A percentile compares a stretch with the other conserved stretches of the same genome.
These are phyloP conservation scores for Heterotis niloticus DNA, from an alignment of 2,113 vertebrate species.

Conservation along the genomic window DNA sequence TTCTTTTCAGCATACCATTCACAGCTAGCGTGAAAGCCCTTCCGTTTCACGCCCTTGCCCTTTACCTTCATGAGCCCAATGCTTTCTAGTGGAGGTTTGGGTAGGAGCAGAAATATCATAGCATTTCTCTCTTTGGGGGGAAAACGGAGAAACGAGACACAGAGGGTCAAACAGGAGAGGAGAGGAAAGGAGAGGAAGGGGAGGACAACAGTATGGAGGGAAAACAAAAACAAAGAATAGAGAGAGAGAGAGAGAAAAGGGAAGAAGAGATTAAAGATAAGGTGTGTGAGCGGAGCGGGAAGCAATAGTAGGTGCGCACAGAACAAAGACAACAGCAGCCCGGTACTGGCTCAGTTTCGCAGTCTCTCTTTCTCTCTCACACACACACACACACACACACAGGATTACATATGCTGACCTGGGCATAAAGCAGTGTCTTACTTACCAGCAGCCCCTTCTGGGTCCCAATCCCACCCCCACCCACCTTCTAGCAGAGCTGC, in stretches of 20 bases:
- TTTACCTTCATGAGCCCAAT: conserved; percentile 86
- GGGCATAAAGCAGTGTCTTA: background rate
- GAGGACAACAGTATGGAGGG: conserved; percentile 33
- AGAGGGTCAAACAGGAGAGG: conserved; percentile 35
- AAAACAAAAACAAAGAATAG: conserved; percentile 35
- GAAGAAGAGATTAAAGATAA: conserved; percentile 35
- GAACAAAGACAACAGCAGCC: conserved; percentile 50
- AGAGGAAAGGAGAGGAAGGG: conserved; percentile 55
- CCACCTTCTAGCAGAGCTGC: too few relatives aligned
- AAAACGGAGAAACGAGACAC: background rate
- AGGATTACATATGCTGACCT: background rate
- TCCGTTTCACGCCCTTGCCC: conserved; percentile 81
- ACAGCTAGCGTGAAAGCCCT: conserved; percentile 81
- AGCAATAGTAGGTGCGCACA: conserved; percentile 64
- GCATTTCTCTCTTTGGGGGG: conserved; percentile 79
- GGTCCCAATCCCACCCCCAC: background rate
- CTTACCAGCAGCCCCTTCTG: conserved; percentile 5
- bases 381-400: conserved; percentile 20
- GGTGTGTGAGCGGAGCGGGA: conserved; percentile 64
- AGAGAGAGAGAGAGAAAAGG: conserved; percentile 43
- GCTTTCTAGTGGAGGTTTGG: conserved; percentile 86
- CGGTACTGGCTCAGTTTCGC: background rate
- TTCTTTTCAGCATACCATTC: conserved; percentile 70
- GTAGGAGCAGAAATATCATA: conserved; percentile 83
- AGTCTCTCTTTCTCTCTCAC: background rate